phyloP scores from a whole-genome alignment of 2,797 vertebrate species.

The Molossus alvarezi region DNA sequence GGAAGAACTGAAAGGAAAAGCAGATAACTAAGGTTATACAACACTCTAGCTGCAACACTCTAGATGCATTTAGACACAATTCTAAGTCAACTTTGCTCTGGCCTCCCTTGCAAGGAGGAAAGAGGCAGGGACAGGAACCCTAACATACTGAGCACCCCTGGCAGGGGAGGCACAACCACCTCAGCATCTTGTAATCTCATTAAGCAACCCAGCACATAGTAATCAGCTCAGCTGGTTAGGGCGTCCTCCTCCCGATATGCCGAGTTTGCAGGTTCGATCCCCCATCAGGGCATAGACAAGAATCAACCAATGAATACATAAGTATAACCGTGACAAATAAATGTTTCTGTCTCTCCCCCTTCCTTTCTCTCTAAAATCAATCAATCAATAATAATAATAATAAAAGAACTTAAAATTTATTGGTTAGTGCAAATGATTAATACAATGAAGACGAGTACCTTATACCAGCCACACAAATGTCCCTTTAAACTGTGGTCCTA shows the following conservation, averaged over 20 bases:
- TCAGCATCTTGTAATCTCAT: not conserved
- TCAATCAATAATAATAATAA: too few relatives aligned
- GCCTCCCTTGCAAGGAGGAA: not conserved
- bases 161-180: not conserved
- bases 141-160: not conserved
- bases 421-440: not conserved
- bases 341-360: not conserved
- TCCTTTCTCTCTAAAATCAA: not conserved
- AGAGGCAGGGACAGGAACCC: not conserved
- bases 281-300: not conserved
- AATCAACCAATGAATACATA: not conserved
- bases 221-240: not conserved
- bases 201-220: not conserved
- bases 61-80: not conserved
- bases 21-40: conserved; percentile 1
- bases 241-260: not conserved
- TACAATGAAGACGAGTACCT: not conserved
- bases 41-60: not conserved
- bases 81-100: not conserved
- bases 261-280: not conserved
- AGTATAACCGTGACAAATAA: not conserved
- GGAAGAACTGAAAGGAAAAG: conserved; percentile 66
- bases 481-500: not conserved
- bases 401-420: conserved; percentile 15
- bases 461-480: not conserved